Conservation (phyloP, 2,888 invertebrate genomes). For the Drosophila mayaguana region DNA sequence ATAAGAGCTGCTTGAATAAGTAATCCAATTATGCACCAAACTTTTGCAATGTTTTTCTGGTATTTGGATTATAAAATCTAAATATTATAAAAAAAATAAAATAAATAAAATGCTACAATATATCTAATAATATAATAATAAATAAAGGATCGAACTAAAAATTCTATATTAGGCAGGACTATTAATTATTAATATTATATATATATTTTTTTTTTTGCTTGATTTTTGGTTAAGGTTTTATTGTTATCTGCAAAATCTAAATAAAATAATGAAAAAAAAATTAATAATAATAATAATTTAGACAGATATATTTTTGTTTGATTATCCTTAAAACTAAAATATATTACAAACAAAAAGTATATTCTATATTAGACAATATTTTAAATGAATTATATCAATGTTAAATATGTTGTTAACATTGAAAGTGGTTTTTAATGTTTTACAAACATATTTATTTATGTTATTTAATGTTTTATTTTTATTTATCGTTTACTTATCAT, state of each 20-base stretch:
- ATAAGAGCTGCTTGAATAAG: background rate
- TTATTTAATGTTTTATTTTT: background rate
- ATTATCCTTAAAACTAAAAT: background rate
- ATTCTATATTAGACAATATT: background rate
- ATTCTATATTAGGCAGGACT: no score
- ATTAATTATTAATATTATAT: no score
- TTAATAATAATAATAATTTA: no score
- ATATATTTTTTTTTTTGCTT: no score
- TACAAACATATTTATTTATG: no score
- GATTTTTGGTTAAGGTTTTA: no score
- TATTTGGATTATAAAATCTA: background rate
- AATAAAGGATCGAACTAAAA: no score
- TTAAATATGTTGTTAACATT: no score
- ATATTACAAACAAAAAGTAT: background rate
- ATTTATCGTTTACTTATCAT: no score
- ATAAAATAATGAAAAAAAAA: no score
- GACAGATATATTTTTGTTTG: background rate
- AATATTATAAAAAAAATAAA: background rate
- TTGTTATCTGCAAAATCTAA: no score
- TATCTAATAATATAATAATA: background rate
- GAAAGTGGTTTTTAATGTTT: no score
- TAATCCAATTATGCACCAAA: background rate
- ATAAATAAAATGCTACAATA: background rate
- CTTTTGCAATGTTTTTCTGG: background rate
- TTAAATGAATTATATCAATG: background rate